A percentile compares a stretch with the other conserved stretches of the same genome.
phyloP scores from a whole-genome alignment of 2,888 invertebrate genomes.

The Caenorhabditis zanzibari region DNA sequence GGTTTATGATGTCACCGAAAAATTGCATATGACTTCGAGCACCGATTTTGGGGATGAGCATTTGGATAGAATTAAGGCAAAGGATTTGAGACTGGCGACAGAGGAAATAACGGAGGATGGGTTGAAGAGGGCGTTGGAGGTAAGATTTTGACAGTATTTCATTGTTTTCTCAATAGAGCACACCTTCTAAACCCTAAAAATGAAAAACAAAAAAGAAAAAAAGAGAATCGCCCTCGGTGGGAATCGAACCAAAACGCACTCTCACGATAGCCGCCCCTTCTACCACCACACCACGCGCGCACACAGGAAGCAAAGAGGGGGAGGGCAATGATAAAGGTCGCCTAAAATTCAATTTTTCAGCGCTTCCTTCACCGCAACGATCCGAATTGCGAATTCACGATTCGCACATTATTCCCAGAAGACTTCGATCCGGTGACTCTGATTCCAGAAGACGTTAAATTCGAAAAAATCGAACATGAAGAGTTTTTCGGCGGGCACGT shows the following conservation, averaged over 20 bases:
- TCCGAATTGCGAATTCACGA: neutral
- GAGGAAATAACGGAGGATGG: neutral
- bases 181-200: neutral
- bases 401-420: neutral
- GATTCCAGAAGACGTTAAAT: neutral
- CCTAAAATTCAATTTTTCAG: constrained; percentile 1
- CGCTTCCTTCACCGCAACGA: neutral
- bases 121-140: constrained; percentile 7
- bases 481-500: neutral
- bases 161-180: too few relatives aligned
- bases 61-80: constrained; percentile 1
- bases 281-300: too few relatives aligned
- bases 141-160: neutral
- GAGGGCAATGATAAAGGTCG: too few relatives aligned
- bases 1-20: neutral
- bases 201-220: too few relatives aligned
- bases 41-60: constrained; percentile 28
- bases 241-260: too few relatives aligned
- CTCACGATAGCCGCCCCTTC: too few relatives aligned
- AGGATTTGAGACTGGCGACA: neutral
- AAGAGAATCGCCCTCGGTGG: too few relatives aligned
- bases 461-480: neutral
- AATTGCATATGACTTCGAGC: neutral
- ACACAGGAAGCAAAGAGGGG: too few relatives aligned
- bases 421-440: constrained; percentile 1